Evolutionary conservation across 2,888 invertebrate species (phyloP).

Genomic region (Rhamnusium bicolor): DNA sequence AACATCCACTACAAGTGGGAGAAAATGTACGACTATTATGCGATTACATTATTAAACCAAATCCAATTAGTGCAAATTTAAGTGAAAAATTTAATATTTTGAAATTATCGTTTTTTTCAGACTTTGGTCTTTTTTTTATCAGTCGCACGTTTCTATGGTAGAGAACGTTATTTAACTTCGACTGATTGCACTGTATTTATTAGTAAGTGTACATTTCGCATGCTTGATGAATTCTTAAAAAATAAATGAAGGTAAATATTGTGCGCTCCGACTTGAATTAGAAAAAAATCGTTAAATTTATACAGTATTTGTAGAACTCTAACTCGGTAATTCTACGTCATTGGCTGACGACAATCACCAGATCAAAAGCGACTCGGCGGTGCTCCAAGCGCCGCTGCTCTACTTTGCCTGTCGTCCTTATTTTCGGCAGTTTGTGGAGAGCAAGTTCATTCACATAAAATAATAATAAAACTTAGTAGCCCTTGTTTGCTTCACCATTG

Average conservation of each 20-base stretch:
- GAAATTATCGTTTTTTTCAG: no score
- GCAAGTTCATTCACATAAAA: conserved; percentile 25
- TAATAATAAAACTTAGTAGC: conserved; percentile 26
- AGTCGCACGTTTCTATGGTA: neutral
- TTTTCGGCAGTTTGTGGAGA: conserved; percentile 9
- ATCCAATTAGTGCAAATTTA: no score
- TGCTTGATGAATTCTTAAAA: neutral
- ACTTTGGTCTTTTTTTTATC: no score
- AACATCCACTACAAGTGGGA: no score
- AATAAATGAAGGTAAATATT: neutral
- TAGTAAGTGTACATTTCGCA: neutral
- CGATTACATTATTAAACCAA: no score
- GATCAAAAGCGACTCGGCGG: conserved; percentile 18
- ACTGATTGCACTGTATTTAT: neutral
- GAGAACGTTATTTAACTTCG: neutral
- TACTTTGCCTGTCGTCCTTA: neutral
- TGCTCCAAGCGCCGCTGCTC: conserved; percentile 1
- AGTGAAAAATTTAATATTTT: no score
- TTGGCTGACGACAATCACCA: conserved; percentile 2
- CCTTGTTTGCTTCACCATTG: conserved; percentile 23
- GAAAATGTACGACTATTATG: no score
- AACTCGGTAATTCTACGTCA: neutral
- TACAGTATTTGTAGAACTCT: neutral
- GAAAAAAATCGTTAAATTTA: neutral
- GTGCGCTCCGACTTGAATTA: neutral